A percentile compares a stretch with the other conserved stretches of the same genome.
Conservation (phyloP, 2,888 invertebrate genomes). For the Entomobrya multifasciata region DNA sequence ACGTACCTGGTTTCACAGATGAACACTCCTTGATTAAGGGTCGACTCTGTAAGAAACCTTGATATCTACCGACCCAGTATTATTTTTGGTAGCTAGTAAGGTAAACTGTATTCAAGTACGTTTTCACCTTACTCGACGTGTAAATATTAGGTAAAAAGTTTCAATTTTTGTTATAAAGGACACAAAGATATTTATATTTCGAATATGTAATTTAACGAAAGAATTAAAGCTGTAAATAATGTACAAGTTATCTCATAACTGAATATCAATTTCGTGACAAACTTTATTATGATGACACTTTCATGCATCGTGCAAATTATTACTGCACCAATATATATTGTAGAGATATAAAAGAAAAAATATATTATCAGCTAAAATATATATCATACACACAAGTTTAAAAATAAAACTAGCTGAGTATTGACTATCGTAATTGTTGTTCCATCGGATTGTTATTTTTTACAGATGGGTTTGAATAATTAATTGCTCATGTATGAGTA, state of each 20-base stretch:
- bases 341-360: background rate
- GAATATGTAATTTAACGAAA: no score
- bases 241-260: no score
- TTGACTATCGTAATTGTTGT: background rate
- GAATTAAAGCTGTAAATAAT: no score
- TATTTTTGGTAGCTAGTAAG: conserved; percentile 18
- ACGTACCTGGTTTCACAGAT: background rate
- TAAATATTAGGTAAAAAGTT: no score
- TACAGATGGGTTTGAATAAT: conserved; percentile 54
- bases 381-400: background rate
- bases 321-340: no score
- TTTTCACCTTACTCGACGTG: no score
- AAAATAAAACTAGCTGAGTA: background rate
- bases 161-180: no score
- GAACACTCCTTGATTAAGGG: background rate
- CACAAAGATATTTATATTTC: no score
- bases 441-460: conserved; percentile 54
- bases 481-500: conserved; percentile 63
- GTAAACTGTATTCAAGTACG: background rate
- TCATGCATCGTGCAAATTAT: no score
- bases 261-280: no score
- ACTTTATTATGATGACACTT: no score
- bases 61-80: conserved; percentile 47
- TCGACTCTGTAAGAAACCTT: background rate
- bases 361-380: background rate